A percentile compares a stretch with the other conserved stretches of the same genome.
Evolutionary conservation across 1,140 invertebrate genomes (phyloP).

Genomic region (Pseudomyrmex cubaensis): DNA sequence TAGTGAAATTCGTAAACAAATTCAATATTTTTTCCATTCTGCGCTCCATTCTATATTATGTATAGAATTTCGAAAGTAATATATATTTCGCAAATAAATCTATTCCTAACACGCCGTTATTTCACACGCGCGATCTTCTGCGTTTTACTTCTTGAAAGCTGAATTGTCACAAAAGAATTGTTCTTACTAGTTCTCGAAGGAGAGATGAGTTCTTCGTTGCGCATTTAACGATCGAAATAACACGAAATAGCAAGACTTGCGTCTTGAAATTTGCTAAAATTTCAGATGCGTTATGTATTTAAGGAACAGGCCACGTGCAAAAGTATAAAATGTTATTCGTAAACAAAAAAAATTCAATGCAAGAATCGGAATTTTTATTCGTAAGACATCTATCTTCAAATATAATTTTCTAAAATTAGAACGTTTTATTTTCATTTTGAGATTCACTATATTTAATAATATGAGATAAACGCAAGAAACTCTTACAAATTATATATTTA

Average conservation of each 20-base stretch:
- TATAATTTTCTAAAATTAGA: no score
- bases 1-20: slow-evolving; percentile 28
- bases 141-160: slow-evolving; percentile 14
- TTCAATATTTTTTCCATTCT: slow-evolving; percentile 53
- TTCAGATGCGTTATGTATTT: background rate
- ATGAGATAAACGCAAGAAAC: no score
- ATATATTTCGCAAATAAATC: slow-evolving; percentile 32
- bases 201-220: slow-evolving; percentile 9
- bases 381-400: background rate
- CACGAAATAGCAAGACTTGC: background rate
- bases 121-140: slow-evolving; percentile 21
- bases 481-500: no score
- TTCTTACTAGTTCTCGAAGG: background rate
- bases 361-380: background rate
- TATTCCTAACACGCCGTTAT: background rate
- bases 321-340: no score
- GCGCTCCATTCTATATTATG: background rate
- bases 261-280: slow-evolving; percentile 7
- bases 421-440: background rate
- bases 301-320: background rate
- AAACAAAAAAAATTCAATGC: background rate
- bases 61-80: slow-evolving; percentile 37
- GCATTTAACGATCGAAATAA: slow-evolving; percentile 16
- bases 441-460: no score
- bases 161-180: slow-evolving; percentile 13